Base-by-base conservation (phyloP, 2,888 invertebrate genomes). In the Ariolimax columbianus region DNA sequence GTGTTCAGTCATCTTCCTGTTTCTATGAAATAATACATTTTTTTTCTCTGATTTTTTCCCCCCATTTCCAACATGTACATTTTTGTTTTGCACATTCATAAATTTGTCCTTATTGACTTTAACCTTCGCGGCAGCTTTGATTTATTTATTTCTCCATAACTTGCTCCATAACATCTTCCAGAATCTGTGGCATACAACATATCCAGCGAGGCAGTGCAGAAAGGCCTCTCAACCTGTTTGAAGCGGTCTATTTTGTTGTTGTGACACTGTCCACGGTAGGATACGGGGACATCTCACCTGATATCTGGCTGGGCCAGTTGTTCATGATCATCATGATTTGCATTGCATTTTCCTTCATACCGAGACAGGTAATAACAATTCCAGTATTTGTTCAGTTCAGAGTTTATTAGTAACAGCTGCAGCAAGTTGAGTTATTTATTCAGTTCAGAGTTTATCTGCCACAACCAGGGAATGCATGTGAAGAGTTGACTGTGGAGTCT, bases 111-210 rank as follows among this genome's bases (percentile, higher is more conserved):
- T 9, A 47, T 47, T 47, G 47, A n/a, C n/a, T n/a, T n/a, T n/a
- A n/a, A n/a, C n/a, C n/a, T n/a, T n/a, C n/a, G n/a, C n/a, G n/a
- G n/a, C n/a, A n/a, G n/a, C n/a, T n/a, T n/a, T n/a, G n/a, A n/a
- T n/a, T n/a, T n/a, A n/a, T n/a, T n/a, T n/a, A n/a, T n/a, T n/a
- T n/a, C n/a, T n/a, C n/a, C n/a, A n/a, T n/a, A 63, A n/a, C n/a
- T 2, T 68, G 0, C 40, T 51, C 30, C 1, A 51, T 75, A 7
- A n/a, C 30, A 14, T 47, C 36, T 40, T 17, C 40, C 95, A 98
- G 99, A 95, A 97, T 99, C 87, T 99, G 99, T 94, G 98, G 98
- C 83, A 98, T 99, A 90, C 98, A 99, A 94, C 99, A 99, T 95
- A 97, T 98, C 93, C 99, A 99, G 95, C 90, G 95, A 75, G 98